phyloP scores from a whole-genome alignment of 1,140 invertebrate genomes.

The Limonius californicus region DNA sequence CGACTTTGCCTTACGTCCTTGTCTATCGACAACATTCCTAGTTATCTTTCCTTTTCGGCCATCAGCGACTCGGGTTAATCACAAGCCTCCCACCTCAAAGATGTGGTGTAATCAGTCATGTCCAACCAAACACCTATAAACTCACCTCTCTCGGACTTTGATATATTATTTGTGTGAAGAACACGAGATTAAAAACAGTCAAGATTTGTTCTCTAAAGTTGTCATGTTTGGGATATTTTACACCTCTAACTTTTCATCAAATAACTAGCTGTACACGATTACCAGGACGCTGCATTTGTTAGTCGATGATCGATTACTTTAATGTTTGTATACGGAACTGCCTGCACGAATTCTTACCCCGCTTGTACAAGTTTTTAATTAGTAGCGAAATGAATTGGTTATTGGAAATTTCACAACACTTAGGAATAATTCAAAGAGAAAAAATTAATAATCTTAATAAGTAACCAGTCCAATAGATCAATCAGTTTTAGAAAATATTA shows the following conservation, averaged over 20 bases:
- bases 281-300: constrained; percentile 7
- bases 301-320: constrained; percentile 10
- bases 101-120: constrained; percentile 35
- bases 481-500: too few relatives aligned
- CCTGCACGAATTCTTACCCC: neutral
- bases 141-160: constrained; percentile 32
- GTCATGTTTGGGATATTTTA: constrained; percentile 16
- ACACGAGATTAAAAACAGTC: constrained; percentile 30
- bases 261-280: constrained; percentile 4
- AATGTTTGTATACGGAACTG: neutral
- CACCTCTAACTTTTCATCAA: constrained; percentile 16
- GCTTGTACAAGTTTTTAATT: neutral
- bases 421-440: too few relatives aligned
- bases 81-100: constrained; percentile 34
- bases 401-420: neutral
- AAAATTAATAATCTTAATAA: too few relatives aligned
- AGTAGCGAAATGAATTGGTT: neutral
- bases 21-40: neutral
- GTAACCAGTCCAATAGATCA: too few relatives aligned
- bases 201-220: constrained; percentile 33
- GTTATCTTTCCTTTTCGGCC: constrained; percentile 19
- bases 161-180: constrained; percentile 39
- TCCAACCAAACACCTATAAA: constrained; percentile 32
- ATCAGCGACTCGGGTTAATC: constrained; percentile 26
- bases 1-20: constrained; percentile 12